These are phyloP conservation scores for Ciconia boyciana DNA, from an alignment of 2,113 vertebrate species.

Conservation along the genomic window DNA sequence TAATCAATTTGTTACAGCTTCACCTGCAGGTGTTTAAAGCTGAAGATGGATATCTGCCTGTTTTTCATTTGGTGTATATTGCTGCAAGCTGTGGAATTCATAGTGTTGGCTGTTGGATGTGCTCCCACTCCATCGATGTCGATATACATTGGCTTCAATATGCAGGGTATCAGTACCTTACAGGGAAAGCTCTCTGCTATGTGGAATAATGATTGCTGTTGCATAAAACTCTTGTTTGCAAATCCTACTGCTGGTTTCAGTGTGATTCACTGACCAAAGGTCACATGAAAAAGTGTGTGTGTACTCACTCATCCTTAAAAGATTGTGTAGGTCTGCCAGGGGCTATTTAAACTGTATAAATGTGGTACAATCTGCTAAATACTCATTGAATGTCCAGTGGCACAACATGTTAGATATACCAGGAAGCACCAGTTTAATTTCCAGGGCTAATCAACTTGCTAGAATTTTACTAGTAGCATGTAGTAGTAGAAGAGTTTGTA, in stretches of 20 bases:
- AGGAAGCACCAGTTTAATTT: background rate
- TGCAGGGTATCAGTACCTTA: background rate
- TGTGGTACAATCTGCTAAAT: background rate
- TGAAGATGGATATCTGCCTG: background rate
- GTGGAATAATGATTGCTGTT: background rate
- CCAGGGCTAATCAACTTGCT: background rate
- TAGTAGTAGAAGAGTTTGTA: background rate
- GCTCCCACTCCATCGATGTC: background rate
- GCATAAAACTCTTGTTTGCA: background rate
- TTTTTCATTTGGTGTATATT: background rate
- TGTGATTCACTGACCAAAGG: background rate
- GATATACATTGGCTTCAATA: background rate
- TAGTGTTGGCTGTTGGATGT: background rate
- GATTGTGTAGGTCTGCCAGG: background rate
- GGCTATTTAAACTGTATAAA: background rate
- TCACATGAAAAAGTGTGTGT: background rate
- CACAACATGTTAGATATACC: background rate
- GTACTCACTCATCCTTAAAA: background rate
- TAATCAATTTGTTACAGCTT: background rate
- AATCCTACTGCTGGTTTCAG: background rate
- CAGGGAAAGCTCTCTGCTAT: background rate
- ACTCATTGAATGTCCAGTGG: background rate
- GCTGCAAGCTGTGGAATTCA: background rate
- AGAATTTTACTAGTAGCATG: background rate
- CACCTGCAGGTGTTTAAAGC: slow-evolving; percentile 18